Evolutionary conservation across 2,113 vertebrate genomes (phyloP).

Genomic region (Cheirogaleus medius): DNA sequence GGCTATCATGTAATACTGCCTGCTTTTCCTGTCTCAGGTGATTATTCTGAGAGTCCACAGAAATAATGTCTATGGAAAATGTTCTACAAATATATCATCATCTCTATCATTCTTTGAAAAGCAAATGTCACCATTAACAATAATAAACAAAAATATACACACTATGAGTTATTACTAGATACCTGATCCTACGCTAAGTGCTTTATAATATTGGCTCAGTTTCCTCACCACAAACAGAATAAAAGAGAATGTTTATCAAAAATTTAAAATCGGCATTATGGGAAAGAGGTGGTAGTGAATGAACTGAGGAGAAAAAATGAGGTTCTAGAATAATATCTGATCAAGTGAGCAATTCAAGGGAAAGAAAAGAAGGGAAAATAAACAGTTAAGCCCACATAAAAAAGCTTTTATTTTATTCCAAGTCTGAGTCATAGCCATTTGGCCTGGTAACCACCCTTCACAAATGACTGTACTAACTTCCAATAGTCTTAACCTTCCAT

Average conservation of each 20-base stretch:
- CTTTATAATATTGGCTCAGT: background rate
- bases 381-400: background rate
- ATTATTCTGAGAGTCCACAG: background rate
- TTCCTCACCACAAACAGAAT: background rate
- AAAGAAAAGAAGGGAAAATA: background rate
- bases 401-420: background rate
- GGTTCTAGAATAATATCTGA: background rate
- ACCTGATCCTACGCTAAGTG: background rate
- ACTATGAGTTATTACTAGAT: background rate
- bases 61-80: background rate
- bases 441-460: conserved; percentile 44
- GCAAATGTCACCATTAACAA: background rate
- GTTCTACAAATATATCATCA: background rate
- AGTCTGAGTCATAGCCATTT: conserved; percentile 46
- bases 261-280: background rate
- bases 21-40: background rate
- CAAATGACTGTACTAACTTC: background rate
- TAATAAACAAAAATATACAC: background rate
- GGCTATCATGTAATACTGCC: background rate
- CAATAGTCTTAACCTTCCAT: background rate
- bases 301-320: background rate
- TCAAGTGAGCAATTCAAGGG: background rate
- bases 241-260: background rate
- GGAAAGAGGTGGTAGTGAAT: background rate
- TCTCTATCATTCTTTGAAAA: background rate